Base-by-base conservation (phyloP, 2,888 invertebrate genomes). In the Sialis fuliginosa region DNA sequence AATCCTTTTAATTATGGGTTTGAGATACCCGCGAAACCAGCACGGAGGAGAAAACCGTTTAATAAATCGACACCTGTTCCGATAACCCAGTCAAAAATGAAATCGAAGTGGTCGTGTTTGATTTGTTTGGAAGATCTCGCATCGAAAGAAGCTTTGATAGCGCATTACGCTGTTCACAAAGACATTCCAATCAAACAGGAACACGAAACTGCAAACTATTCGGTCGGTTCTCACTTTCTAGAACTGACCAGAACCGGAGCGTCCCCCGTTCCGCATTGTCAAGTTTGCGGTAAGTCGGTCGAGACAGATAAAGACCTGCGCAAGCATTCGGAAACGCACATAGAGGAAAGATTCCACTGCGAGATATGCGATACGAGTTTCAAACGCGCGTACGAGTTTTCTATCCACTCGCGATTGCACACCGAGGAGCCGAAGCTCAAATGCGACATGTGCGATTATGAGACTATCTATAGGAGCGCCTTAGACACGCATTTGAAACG, bases 291-390 rank as follows among this genome's bases (percentile, higher is more conserved):
- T 2, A 64, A 63, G 50, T 54, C 56, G 47, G 61, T 63, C 49
- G 57, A 58, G 47, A 56, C 60, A 1, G 48, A 55, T 12, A 58
- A 57, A 44, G 57, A 58, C 33, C 53, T 63, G 33, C 60, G 58
- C 48, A 63, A 64, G 46, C 65, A 65, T 53, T 54, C 62, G 42
- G 62, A 62, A 50, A 63, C 58, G 3, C 65, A 65, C 52, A 61
- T 59, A 33, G 49, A 52, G 49, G 64, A 62, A 46, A 59, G 60
- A 42, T 65, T 59, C 50, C 59, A 58, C 48, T 66, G 66, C 49
- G 61, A 61, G 32, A 53, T 56, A n/a, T 65, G 65, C 51, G 57
- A 60, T 42, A 57, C 56, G 31, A 59, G 56, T 32, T 63, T 63
- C 49, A 63, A 63, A 50, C 62, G 62, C 47, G 55, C 62, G 7